These are phyloP conservation scores for Machaerirhynchus nigripectus DNA, from an alignment of 2,113 vertebrate species.

Conservation along the genomic window DNA sequence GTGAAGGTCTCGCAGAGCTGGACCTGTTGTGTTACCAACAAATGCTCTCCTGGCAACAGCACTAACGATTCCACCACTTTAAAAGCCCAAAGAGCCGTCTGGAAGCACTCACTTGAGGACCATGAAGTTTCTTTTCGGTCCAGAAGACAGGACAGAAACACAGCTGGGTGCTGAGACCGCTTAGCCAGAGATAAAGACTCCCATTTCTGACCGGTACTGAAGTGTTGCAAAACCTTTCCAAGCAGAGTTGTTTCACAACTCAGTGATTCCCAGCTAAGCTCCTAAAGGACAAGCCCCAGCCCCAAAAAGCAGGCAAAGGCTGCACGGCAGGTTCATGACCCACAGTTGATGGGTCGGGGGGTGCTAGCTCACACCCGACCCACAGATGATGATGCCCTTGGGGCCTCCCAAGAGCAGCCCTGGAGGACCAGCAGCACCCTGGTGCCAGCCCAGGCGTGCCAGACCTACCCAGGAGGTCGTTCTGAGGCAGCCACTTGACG, in stretches of 20 bases:
- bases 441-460: too few relatives aligned
- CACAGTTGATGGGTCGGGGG: background rate
- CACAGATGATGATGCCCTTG: background rate
- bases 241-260: background rate
- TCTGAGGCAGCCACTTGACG: conserved; percentile 93
- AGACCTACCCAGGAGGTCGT: conserved; percentile 88
- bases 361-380: background rate
- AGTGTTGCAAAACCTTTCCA: background rate
- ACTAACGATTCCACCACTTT: background rate
- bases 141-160: background rate
- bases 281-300: background rate
- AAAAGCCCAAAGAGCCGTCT: background rate
- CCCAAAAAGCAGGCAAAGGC: background rate
- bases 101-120: background rate
- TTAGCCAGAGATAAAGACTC: background rate
- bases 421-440: background rate
- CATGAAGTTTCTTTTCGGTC: background rate
- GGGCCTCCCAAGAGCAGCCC: background rate
- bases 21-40: background rate
- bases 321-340: background rate
- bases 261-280: fast-evolving
- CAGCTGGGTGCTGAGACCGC: background rate
- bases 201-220: background rate
- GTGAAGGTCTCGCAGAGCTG: background rate
- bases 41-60: background rate